Evolutionary conservation across 2,797 vertebrate genomes (phyloP), one percentile per base, ranked within the genome.

Genomic region (Lophius americanus): DNA sequence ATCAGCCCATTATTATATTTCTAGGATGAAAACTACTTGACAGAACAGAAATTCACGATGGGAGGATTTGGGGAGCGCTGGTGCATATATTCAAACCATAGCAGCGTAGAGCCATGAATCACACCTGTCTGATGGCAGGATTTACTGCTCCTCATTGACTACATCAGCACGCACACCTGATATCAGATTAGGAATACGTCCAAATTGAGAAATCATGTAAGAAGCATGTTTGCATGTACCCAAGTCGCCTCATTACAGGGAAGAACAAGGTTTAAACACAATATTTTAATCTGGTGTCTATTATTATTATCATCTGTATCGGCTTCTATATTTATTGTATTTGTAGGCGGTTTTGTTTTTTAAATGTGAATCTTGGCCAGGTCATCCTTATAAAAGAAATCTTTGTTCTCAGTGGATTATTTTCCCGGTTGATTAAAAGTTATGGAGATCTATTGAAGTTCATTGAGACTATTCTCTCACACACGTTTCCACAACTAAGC

Each of bases 1-100:
- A 74, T 75, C 53, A 52, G 39, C 58, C 60, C 49, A 35, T 79
- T 77, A 84, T 85, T 71, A 76, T 60, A 54, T 49, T 6, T 51
- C 50, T 10, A n/a, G 54, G 60, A 58, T 3, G 51, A 80, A 80
- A 70, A 78, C 8, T 52, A 51, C 48, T 49, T 76, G 76, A 76
- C 76, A 73, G 47, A 55, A 41, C 13, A 11, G 36, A 64, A 78
- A 83, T 67, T 60, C 55, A 67, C 51, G 68, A 51, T 11, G 61
- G 65, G 44, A 57, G 48, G 59, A 73, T 60, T 69, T 69, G 7
- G 51, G 60, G 10, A 58, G 65, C 47, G 62, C 51, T 36, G 58
- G 37, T 60, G 60, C 67, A 73, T 47, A 51, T 51, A 68, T 76
- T 71, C 9, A 51, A 55, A 52, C 32, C 23, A 23, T 75, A 62